Conservation (phyloP, 2,113 vertebrate genomes). For the Emydocephalus ijimae region DNA sequence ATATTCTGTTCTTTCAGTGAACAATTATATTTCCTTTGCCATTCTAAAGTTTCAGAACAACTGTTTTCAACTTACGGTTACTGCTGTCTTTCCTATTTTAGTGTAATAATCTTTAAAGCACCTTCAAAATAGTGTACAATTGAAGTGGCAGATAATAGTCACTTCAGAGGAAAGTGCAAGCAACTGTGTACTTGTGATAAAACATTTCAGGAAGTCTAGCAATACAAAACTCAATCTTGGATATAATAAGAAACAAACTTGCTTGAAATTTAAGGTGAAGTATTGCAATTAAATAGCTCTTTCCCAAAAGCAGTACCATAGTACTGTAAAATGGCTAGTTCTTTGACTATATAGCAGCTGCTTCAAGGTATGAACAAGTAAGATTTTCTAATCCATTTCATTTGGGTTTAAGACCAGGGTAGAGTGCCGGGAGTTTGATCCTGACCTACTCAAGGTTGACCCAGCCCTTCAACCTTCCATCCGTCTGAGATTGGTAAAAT, state of each 20-base stretch:
- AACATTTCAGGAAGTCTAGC: background rate
- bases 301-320: background rate
- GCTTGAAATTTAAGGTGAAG: background rate
- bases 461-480: background rate
- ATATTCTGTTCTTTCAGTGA: background rate
- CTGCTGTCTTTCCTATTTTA: background rate
- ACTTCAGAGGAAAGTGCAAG: background rate
- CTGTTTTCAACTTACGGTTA: background rate
- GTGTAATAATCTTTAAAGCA: background rate
- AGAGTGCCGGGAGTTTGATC: background rate
- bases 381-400: background rate
- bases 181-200: background rate
- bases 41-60: background rate
- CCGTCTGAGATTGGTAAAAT: background rate
- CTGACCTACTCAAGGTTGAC: no score
- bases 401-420: background rate
- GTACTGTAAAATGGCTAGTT: background rate
- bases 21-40: background rate
- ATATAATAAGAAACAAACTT: background rate
- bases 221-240: background rate
- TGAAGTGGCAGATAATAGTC: background rate
- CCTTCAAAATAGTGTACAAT: background rate
- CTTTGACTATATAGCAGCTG: background rate
- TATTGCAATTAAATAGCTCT: background rate
- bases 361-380: background rate